Base-by-base conservation (phyloP, 2,113 vertebrate species). In the Mystacornis crossleyi region DNA sequence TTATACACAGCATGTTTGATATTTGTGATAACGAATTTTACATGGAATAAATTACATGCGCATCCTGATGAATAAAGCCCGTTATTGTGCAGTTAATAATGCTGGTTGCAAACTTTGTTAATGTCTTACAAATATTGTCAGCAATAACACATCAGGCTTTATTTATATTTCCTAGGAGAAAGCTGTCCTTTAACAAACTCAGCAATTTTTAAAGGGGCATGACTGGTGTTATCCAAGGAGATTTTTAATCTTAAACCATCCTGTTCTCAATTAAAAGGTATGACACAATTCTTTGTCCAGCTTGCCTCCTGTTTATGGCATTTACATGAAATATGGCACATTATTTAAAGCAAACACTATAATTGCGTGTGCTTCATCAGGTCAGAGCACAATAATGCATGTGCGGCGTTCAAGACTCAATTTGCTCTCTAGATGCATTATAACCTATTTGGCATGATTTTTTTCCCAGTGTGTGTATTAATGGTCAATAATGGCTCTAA, bases 21-120 rank as follows among this genome's bases (percentile, higher is more conserved):
- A 94, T 90, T 87, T 65, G 57, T 77, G 95, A 96, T 95, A 93
- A 97, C 11, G 77, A 47, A 87, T 97, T 96, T 97, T 97, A 94
- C 90, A 95, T 28, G 33, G 84, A 96, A 96, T 93, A 93, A 95
- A 95, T 90, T 89, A 82, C 89, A 86, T 34, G 55, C 0, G 6
- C 73, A 95, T 94, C 72, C 81, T 48, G 61, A 89, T 90, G 92
- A 95, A 97, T 90, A 95, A 96, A 95, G 57, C 14, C 64, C 55
- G 83, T 95, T 95, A 93, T 12, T 83, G 55, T 55, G 85, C 48
- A 71, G 40, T 88, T 84, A 57, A 81, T 79, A 81, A 90, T 31
- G 66, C 20, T 87, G 70, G 42, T 90, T 70, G 70, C 47, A 90
- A 91, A 86, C 65, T 90, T 82, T 47, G 29, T 77, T 81, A 67